A percentile compares a stretch with the other conserved stretches of the same genome.
Conservation (phyloP, 2,888 invertebrate species). For the Chaetogeoica ovagalla region DNA sequence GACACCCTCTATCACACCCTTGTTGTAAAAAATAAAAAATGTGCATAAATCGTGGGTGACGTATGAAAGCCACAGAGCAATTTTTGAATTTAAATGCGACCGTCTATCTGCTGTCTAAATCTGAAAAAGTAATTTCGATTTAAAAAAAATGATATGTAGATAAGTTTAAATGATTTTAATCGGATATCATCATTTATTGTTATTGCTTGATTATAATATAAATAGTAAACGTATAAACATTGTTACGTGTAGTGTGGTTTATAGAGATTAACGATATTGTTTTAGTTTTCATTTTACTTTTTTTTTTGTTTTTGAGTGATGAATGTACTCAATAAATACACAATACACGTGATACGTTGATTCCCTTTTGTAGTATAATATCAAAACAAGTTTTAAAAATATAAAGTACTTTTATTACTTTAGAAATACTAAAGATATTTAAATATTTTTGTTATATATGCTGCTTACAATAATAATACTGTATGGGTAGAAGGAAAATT, state of each 20-base stretch:
- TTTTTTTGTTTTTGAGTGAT: too few relatives aligned
- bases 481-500: slow-evolving; percentile 6
- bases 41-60: slow-evolving; percentile 51
- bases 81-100: slow-evolving; percentile 52
- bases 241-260: neutral
- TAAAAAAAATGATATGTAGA: slow-evolving; percentile 47
- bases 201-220: slow-evolving; percentile 17
- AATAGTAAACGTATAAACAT: neutral
- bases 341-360: neutral
- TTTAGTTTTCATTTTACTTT: neutral
- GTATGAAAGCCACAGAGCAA: slow-evolving; percentile 40
- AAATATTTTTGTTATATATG: neutral
- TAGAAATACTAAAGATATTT: neutral
- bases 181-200: slow-evolving; percentile 37
- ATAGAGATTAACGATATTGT: slow-evolving; percentile 16
- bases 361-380: neutral
- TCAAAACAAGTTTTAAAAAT: too few relatives aligned
- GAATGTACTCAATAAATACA: neutral
- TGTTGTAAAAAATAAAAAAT: slow-evolving; percentile 49
- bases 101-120: slow-evolving; percentile 47
- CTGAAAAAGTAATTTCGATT: slow-evolving; percentile 52
- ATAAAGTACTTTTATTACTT: too few relatives aligned
- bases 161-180: slow-evolving; percentile 48
- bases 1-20: slow-evolving; percentile 53
- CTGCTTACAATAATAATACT: neutral